phyloP scores from a whole-genome alignment of 2,113 vertebrate genomes.

The Phyllopteryx taeniolatus region DNA sequence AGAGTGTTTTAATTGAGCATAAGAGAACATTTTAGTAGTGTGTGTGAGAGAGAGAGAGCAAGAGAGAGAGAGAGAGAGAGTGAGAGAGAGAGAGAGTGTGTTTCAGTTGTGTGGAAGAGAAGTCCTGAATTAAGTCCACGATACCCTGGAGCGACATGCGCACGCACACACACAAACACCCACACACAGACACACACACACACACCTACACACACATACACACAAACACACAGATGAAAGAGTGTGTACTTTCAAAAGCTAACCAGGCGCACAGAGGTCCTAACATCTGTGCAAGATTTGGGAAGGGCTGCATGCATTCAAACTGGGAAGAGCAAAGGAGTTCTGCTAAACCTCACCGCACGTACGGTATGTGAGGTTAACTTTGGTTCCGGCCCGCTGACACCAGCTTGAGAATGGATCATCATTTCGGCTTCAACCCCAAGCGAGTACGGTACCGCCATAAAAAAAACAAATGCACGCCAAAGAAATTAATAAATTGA shows the following conservation, averaged over 20 bases:
- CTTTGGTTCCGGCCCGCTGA: not conserved
- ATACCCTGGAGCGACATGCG: not conserved
- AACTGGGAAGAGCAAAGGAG: not conserved
- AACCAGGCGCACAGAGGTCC: not conserved
- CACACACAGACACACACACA: constrained; percentile 8
- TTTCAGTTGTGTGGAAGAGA: not conserved
- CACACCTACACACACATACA: too few species aligned
- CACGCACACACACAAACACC: constrained; percentile 11
- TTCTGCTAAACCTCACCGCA: not conserved
- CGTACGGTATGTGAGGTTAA: not conserved
- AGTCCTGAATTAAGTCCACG: not conserved
- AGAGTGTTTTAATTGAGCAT: too few species aligned
- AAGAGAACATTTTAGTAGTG: too few species aligned
- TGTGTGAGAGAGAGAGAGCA: too few species aligned
- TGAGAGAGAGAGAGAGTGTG: too few species aligned
- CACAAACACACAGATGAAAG: constrained; percentile 4
- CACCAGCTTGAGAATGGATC: not conserved
- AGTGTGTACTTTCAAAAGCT: not conserved
- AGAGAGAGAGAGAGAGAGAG: too few species aligned
- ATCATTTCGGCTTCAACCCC: not conserved
- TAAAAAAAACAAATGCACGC: not conserved
- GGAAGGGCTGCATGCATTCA: not conserved
- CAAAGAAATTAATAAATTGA: not conserved
- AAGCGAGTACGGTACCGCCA: not conserved
- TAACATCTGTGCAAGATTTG: constrained; percentile 2